These are phyloP conservation scores for Chloropsis hardwickii DNA, from an alignment of 2,113 vertebrate genomes.

Conservation along the genomic window DNA sequence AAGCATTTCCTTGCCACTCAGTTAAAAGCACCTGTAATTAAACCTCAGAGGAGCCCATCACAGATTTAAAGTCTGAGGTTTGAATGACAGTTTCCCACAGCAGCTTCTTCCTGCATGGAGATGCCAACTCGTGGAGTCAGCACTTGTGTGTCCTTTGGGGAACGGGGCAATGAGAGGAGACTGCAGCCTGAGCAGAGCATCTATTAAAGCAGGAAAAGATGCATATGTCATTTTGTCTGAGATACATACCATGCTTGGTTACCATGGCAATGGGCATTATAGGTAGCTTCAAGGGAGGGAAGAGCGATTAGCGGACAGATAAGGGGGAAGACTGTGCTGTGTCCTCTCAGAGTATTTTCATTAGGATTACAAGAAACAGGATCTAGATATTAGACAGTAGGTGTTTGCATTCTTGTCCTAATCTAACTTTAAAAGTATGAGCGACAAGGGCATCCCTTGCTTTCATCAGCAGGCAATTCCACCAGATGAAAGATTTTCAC, in stretches of 20 bases:
- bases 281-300: conserved; percentile 15
- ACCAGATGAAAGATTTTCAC: neutral
- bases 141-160: neutral
- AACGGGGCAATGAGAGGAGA: neutral
- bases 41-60: neutral
- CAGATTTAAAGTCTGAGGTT: neutral
- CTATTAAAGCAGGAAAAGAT: conserved; percentile 30
- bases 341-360: neutral
- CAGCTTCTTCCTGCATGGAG: neutral
- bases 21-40: neutral
- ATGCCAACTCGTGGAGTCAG: neutral
- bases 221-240: conserved; percentile 20
- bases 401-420: neutral
- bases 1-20: neutral
- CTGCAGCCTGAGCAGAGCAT: neutral
- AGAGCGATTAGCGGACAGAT: conserved; percentile 35
- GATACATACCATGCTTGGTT: conserved; percentile 10
- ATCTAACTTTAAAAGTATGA: neutral
- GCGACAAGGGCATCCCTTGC: neutral
- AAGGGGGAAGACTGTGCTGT: neutral
- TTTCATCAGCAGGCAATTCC: neutral
- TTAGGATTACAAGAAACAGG: neutral
- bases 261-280: conserved; percentile 49
- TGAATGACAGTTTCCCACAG: neutral
- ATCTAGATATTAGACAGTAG: neutral